A percentile compares a stretch with the other conserved stretches of the same genome.
Evolutionary conservation across 2,797 vertebrate species (phyloP).

Genomic region (Ctenosaura bakeri): DNA sequence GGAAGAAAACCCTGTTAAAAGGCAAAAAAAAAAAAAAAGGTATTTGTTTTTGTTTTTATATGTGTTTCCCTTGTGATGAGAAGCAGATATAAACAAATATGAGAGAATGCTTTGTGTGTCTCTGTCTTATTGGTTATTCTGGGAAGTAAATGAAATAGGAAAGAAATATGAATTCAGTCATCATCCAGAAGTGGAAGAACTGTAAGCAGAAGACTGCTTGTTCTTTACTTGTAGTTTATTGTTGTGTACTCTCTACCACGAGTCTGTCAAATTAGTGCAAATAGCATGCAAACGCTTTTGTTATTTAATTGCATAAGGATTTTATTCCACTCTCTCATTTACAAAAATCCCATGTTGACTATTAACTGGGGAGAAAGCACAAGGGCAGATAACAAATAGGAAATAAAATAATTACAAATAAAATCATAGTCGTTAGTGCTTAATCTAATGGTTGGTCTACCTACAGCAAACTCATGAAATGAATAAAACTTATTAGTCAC

Average conservation of each 20-base stretch:
- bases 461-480: not conserved
- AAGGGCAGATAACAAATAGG: not conserved
- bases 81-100: not conserved
- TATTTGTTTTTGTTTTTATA: not conserved
- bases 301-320: not conserved
- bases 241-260: not conserved
- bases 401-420: not conserved
- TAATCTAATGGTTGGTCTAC: not conserved
- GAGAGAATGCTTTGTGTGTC: not conserved
- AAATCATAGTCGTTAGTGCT: not conserved
- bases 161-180: conserved; percentile 8
- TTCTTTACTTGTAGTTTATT: not conserved
- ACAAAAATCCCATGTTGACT: not conserved
- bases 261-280: not conserved
- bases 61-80: not conserved
- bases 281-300: not conserved
- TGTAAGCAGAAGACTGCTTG: not conserved
- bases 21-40: not conserved
- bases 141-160: not conserved
- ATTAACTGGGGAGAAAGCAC: not conserved
- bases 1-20: not conserved
- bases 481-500: not conserved
- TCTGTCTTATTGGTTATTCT: conserved; percentile 3
- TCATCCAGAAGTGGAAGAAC: not conserved
- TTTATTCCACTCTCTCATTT: not conserved